These are phyloP conservation scores for Acrossocheilus fasciatus DNA, from an alignment of 2,797 vertebrate species.

Conservation along the genomic window DNA sequence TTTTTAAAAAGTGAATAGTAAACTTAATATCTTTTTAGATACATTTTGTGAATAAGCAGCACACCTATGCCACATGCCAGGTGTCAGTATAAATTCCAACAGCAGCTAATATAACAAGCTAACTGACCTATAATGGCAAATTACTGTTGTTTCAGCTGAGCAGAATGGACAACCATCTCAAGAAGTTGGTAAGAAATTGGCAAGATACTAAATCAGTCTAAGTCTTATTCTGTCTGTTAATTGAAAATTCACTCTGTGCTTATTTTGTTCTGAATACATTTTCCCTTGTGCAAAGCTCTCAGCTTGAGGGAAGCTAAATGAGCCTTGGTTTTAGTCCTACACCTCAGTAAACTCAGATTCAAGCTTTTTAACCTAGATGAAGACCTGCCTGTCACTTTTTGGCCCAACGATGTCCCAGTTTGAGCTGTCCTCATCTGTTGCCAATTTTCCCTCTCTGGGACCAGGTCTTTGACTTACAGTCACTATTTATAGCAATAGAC, in stretches of 20 bases:
- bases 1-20: neutral
- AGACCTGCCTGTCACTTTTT: constrained; percentile 48
- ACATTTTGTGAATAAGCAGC: too few relatives aligned
- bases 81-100: neutral
- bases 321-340: constrained; percentile 13
- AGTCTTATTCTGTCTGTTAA: neutral
- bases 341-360: constrained; percentile 9
- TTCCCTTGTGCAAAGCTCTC: neutral
- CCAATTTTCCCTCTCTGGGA: constrained; percentile 62
- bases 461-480: constrained; percentile 60
- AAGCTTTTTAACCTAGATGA: constrained; percentile 6
- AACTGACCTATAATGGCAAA: neutral
- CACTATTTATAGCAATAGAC: constrained; percentile 65
- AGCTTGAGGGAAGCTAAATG: neutral
- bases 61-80: too few relatives aligned
- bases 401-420: constrained; percentile 64
- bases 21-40: neutral
- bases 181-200: neutral
- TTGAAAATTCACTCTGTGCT: neutral
- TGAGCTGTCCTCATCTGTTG: constrained; percentile 64
- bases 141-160: neutral
- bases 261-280: neutral
- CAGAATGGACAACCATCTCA: neutral
- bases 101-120: neutral
- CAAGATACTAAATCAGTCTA: neutral